These are phyloP conservation scores for Diploptera punctata DNA, from an alignment of 2,888 invertebrate species.

Conservation along the genomic window DNA sequence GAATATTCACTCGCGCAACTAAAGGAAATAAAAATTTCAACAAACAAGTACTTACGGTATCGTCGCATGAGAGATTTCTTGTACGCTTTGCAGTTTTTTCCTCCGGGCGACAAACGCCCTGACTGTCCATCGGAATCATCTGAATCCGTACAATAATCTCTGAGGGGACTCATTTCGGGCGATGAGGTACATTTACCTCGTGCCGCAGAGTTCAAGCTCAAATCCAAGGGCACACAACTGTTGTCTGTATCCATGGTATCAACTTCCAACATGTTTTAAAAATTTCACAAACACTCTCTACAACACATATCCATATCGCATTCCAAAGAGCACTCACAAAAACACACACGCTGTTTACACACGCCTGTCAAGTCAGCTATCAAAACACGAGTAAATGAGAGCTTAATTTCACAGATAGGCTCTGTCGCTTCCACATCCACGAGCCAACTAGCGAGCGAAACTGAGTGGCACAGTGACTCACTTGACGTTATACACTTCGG, in stretches of 20 bases:
- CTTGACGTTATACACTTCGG: too few relatives aligned
- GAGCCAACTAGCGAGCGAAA: conserved; percentile 43
- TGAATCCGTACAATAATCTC: conserved; percentile 78
- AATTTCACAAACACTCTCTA: neutral
- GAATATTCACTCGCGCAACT: too few relatives aligned
- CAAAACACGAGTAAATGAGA: neutral
- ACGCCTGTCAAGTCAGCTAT: conserved; percentile 8
- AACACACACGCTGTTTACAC: conserved; percentile 1
- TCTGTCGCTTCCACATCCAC: conserved; percentile 39
- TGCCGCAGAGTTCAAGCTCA: conserved; percentile 63
- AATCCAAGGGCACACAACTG: conserved; percentile 70
- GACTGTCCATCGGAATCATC: conserved; percentile 74
- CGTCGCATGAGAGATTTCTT: conserved; percentile 93
- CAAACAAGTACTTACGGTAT: conserved; percentile 80
- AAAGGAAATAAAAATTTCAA: neutral
- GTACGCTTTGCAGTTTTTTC: conserved; percentile 70
- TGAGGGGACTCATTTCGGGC: conserved; percentile 52
- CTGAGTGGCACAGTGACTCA: conserved; percentile 51
- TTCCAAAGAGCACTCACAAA: neutral
- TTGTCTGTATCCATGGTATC: conserved; percentile 29
- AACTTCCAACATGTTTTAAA: conserved; percentile 34
- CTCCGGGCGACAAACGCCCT: conserved; percentile 54
- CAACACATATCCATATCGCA: neutral
- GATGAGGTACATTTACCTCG: conserved; percentile 46
- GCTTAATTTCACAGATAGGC: conserved; percentile 48